phyloP scores from a whole-genome alignment of 2,888 invertebrate genomes.

The Amblyjoppa fuscipennis region DNA sequence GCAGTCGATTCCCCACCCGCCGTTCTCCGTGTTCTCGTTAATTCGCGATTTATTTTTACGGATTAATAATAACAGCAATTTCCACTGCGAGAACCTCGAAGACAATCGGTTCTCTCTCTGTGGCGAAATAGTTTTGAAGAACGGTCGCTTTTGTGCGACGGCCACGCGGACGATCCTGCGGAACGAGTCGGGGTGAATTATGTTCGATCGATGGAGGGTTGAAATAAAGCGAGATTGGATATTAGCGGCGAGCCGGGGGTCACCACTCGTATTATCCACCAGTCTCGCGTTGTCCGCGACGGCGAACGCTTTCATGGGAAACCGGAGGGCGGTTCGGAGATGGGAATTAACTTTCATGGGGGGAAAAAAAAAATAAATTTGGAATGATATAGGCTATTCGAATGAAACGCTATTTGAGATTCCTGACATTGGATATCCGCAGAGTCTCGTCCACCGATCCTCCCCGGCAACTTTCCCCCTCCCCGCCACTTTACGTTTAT shows the following conservation, averaged over 20 bases:
- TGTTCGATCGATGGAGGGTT: slow-evolving; percentile 60
- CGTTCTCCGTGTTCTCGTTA: slow-evolving; percentile 58
- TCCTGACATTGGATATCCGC: slow-evolving; percentile 56
- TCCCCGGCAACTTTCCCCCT: neutral
- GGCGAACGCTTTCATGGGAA: neutral
- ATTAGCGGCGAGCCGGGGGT: slow-evolving; percentile 58
- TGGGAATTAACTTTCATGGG: slow-evolving; percentile 47
- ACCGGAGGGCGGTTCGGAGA: slow-evolving; percentile 7
- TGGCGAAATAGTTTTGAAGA: slow-evolving; percentile 23
- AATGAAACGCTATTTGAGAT: slow-evolving; percentile 54
- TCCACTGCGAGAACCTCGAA: no score
- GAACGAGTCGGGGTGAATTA: slow-evolving; percentile 61
- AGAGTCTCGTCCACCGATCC: slow-evolving; percentile 14
- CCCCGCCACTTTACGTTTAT: neutral
- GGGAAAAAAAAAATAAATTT: slow-evolving; percentile 10
- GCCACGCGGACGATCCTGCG: neutral
- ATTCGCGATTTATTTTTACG: slow-evolving; percentile 44
- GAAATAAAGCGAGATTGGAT: slow-evolving; percentile 67
- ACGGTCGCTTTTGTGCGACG: slow-evolving; percentile 31
- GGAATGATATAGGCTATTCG: slow-evolving; percentile 22
- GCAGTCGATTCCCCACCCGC: slow-evolving; percentile 75
- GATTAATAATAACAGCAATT: slow-evolving; percentile 28
- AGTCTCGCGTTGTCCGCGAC: slow-evolving; percentile 8
- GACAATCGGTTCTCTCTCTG: neutral
- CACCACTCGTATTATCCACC: slow-evolving; percentile 54